A percentile compares a stretch with the other conserved stretches of the same genome.
phyloP scores from a whole-genome alignment of 2,797 vertebrate genomes.

The Myotis myotis region DNA sequence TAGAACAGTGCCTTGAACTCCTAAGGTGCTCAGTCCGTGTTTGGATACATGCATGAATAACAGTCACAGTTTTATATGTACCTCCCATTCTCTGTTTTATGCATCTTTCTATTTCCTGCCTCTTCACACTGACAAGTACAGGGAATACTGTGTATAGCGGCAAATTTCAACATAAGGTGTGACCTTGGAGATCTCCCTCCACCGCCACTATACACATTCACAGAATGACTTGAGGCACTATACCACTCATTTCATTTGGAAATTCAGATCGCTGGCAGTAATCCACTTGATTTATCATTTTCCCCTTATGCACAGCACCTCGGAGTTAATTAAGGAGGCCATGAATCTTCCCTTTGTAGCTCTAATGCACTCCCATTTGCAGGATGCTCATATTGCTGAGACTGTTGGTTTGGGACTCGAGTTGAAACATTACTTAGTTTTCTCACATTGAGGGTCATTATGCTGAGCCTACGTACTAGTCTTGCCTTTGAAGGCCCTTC shows the following conservation, averaged over 20 bases:
- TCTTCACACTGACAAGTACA: not conserved
- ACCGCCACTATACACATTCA: conserved; percentile 54
- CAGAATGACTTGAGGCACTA: conserved; percentile 65
- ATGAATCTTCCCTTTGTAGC: conserved; percentile 72
- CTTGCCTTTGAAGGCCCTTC: conserved; percentile 53
- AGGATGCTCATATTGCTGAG: conserved; percentile 58
- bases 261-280: conserved; percentile 52
- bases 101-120: not conserved
- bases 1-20: not conserved
- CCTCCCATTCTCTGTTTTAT: not conserved
- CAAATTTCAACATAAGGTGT: conserved; percentile 42
- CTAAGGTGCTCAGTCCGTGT: not conserved
- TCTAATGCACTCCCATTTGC: conserved; percentile 25
- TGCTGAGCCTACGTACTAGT: conserved; percentile 21
- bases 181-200: conserved; percentile 52
- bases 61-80: not conserved
- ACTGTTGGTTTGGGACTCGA: conserved; percentile 65
- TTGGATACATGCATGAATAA: not conserved
- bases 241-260: conserved; percentile 67
- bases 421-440: conserved; percentile 58
- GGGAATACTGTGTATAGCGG: not conserved
- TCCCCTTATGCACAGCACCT: conserved; percentile 61
- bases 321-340: conserved; percentile 68
- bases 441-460: conserved; percentile 50
- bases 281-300: conserved; percentile 66